Conservation (phyloP, 2,888 invertebrate genomes). For the Elegia similella region DNA sequence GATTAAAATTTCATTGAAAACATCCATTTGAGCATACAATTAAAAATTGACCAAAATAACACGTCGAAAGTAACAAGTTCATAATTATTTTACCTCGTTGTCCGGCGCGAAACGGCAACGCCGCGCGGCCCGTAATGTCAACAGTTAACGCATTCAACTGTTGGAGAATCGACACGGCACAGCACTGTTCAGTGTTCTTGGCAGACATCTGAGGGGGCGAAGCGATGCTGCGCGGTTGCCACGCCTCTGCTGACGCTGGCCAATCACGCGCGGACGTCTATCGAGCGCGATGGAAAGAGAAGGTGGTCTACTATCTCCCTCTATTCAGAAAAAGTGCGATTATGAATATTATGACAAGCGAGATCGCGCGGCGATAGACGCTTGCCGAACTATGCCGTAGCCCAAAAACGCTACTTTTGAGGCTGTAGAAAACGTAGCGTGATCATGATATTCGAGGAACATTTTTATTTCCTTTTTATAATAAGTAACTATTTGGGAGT, state of each 20-base stretch:
- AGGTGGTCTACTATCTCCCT: slow-evolving; percentile 34
- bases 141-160: slow-evolving; percentile 76
- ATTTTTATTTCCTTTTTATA: too few relatives aligned
- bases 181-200: slow-evolving; percentile 44
- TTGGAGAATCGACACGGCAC: slow-evolving; percentile 67
- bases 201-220: slow-evolving; percentile 65
- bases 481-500: too few relatives aligned
- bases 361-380: slow-evolving; percentile 7
- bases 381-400: neutral
- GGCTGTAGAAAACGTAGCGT: neutral
- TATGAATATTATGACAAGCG: slow-evolving; percentile 7
- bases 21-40: neutral
- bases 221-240: slow-evolving; percentile 53
- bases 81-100: slow-evolving; percentile 66
- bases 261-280: slow-evolving; percentile 47
- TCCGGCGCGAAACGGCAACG: slow-evolving; percentile 63
- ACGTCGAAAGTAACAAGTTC: slow-evolving; percentile 15
- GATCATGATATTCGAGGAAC: neutral
- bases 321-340: slow-evolving; percentile 19
- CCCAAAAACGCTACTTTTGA: neutral
- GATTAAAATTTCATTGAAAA: neutral
- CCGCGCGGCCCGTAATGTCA: slow-evolving; percentile 61
- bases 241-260: slow-evolving; percentile 57
- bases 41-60: slow-evolving; percentile 10
- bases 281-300: slow-evolving; percentile 38